Base-by-base conservation (phyloP, 2,888 invertebrate genomes). In the Girardia tigrina region DNA sequence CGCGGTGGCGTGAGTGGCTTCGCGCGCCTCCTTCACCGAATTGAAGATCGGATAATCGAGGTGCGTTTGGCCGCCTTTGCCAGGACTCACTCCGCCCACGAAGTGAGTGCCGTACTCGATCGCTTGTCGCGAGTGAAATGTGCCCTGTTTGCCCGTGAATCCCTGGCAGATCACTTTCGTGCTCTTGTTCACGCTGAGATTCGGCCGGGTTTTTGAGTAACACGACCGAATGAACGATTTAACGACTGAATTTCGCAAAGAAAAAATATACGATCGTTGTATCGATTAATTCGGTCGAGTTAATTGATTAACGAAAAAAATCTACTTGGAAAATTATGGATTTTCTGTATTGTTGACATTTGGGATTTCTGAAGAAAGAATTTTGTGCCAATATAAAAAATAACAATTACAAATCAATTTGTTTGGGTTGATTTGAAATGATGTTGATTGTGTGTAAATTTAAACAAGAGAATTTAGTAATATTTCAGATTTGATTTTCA, bases 161-260 rank as follows among this genome's bases (percentile, higher is more conserved):
- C 97, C 97, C 86, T 98, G 95, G 81, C 92, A 92, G 80, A 98
- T 94, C 26, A 98, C 91, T 87, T 91, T 93, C 1, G 95, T 92
- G 77, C 92, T 89, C 78, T 88, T 88, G 78, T 88, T 89, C 78
- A 98, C 87, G 82, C 88, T 88, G 80, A 98, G 86, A 86, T 95
- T 93, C 81, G 88, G 88, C 79, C 95, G 88, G 36, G 93, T 91
- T 77, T 89, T 88, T 27, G 83, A 82, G 79, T 86, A 86, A 28
- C 27, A 76, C 8, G n/a, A 76, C 14, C 75, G 75, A 73, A 73
- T 23, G 29, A 23, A 70, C 20, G 36, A 36, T 16, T 36, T 36
- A 12, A 36, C 8, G 16, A 36, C 36, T 36, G 16, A 36, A 36
- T 12, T 36, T 12, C 16, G n/a, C n/a, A n/a, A n/a, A n/a, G n/a